Evolutionary conservation across 1,140 invertebrate genomes (phyloP).

Genomic region (Caenorhabditis tropicalis): DNA sequence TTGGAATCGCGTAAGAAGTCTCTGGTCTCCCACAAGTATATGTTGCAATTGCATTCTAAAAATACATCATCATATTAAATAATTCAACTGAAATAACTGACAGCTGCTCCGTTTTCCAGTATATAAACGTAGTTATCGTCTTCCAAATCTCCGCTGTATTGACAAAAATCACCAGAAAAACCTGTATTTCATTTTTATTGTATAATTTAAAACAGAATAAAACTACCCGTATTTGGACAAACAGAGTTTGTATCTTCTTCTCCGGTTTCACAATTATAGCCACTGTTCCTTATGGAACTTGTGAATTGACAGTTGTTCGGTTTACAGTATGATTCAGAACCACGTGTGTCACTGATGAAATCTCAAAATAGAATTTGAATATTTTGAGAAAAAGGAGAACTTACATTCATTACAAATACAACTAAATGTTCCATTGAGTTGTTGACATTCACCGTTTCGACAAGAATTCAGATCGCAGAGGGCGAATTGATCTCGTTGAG

Average conservation of each 20-base stretch:
- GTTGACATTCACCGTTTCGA: background rate
- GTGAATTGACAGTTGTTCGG: background rate
- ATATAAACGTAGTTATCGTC: background rate
- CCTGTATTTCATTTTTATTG: too few relatives aligned
- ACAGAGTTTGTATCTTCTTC: background rate
- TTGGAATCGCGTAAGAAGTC: background rate
- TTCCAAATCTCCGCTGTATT: background rate
- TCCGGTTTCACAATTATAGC: slow-evolving; percentile 18
- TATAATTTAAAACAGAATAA: too few relatives aligned
- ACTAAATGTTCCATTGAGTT: background rate
- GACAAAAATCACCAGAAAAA: background rate
- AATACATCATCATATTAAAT: background rate
- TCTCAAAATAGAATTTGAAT: too few relatives aligned
- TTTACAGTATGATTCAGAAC: background rate
- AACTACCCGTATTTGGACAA: background rate
- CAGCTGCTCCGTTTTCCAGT: background rate
- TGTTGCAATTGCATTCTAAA: background rate
- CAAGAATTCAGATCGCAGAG: background rate
- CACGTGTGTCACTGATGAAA: background rate
- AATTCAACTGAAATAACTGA: background rate
- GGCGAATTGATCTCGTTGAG: background rate
- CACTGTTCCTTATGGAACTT: background rate
- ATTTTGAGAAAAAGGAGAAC: background rate
- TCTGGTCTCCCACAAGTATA: background rate
- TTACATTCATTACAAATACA: background rate